Evolutionary conservation across 2,888 invertebrate species (phyloP).

Genomic region (Orthonychiurus folsomi): DNA sequence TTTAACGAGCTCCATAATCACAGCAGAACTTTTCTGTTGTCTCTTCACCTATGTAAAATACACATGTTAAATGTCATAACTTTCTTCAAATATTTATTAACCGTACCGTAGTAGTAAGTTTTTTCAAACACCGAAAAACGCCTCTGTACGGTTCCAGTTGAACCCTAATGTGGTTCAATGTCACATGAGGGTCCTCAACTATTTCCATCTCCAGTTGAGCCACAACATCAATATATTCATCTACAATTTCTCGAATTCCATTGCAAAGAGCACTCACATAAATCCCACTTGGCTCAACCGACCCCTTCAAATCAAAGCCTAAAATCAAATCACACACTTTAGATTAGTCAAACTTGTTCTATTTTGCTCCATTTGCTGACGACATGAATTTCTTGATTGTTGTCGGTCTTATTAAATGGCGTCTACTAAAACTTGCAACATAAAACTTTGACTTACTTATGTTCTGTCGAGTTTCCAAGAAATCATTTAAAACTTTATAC

Average conservation of each 20-base stretch:
- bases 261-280: constrained; percentile 33
- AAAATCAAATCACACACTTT: not conserved
- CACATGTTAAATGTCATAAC: not conserved
- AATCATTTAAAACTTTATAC: constrained; percentile 28
- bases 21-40: constrained; percentile 26
- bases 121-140: constrained; percentile 25
- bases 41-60: constrained; percentile 22
- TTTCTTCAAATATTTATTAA: not conserved
- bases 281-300: constrained; percentile 13
- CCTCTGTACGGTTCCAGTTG: constrained; percentile 28
- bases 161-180: constrained; percentile 29
- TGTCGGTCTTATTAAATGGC: no score
- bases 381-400: no score
- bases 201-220: constrained; percentile 30
- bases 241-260: constrained; percentile 31
- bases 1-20: constrained; percentile 37
- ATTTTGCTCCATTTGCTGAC: no score
- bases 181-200: constrained; percentile 32
- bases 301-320: constrained; percentile 2
- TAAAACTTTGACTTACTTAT: constrained; percentile 12
- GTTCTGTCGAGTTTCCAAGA: constrained; percentile 21
- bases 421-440: not conserved
- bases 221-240: constrained; percentile 27
- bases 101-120: constrained; percentile 26
- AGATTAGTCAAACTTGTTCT: no score